Base-by-base conservation (phyloP, 2,797 vertebrate species). In the Chromobotia macracanthus region DNA sequence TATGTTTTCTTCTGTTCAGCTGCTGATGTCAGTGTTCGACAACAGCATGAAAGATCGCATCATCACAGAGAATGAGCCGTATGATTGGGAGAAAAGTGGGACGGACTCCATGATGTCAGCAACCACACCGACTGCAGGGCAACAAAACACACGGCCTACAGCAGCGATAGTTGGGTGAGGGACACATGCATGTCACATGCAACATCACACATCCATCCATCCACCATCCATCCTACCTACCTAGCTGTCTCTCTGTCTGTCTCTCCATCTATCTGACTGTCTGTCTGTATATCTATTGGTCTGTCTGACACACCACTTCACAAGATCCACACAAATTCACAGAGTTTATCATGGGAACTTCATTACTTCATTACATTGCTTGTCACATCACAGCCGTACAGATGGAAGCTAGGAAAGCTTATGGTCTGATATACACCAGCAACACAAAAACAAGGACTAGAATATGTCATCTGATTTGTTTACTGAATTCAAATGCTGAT, bases 21-120 rank as follows among this genome's bases (percentile, higher is more conserved):
- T 99, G 89, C 94, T 99, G 89, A 99, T 98, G 97, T 96, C 97
- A 0, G 96, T 99, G 90, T 98, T 99, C 68, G 97, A 99, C 93
- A 97, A 96, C 92, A 98, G 97, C 91, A 99, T 98, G 96, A 98
- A 98, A 88, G 97, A 97, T 83, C 92, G 97, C 44, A 95, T 95
- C 81, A 97, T 99, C 85, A 97, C 96, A 0, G 97, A 99, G 91
- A 99, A 98, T 0, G 97, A 99, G 91, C 95, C 97, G 55, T 99
- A 96, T 44, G 97, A 99, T 84, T 99, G 97, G 97, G 97, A 99
- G 91, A 98, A 97, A 88, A 95, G 93, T 31, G 96, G 96, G 79
- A 93, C 95, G 0, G 97, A 99, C 41, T 89, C 93, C 67, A 91
- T 96, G 7, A 87, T 97, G 84, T 97, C 97, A 35, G 96, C 96